Evolutionary conservation across 1,140 invertebrate genomes (phyloP), one percentile per base, ranked within the genome.

Genomic region (Copidosoma floridanum): DNA sequence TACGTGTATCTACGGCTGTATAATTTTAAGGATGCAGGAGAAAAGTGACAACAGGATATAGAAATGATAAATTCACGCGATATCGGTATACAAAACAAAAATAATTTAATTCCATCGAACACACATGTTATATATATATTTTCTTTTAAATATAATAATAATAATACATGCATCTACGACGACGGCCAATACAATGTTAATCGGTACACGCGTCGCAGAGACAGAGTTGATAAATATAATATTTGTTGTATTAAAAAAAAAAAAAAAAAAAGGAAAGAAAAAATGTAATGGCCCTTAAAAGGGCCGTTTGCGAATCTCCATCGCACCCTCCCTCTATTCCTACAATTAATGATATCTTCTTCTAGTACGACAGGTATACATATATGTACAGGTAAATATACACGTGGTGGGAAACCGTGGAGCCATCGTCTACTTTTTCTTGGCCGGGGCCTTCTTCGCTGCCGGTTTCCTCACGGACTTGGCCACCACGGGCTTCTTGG

Each of bases 201-300:
- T n/a, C n/a, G n/a, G n/a, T n/a, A n/a, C n/a, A n/a, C 12, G 54
- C 6, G 21, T 18, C 14, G 23, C 12, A 18, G 21, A 4, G 47
- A 23, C 14, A 29, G 8, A 27, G 21, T 21, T 53, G n/a, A 43
- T 54, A 41, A 40, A 7, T 20, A 38, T 40, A 40, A 40, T 40
- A 24, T 2, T 32, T 2, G 6, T n/a, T n/a, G n/a, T n/a, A n/a
- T n/a, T n/a, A n/a, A n/a, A n/a, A n/a, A n/a, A n/a, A n/a, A n/a
- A n/a, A 32, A 16, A 43, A 44, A 53, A 5, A 61, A 55, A 54
- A 37, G 23, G 12, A 27, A 50, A 51, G 41, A 51, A 53, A 76
- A 37, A 23, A 29, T 52, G 18, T 29, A 12, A 26, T 61, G 58
- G 63, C 53, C 63, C 58, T 65, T 48, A 65, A 53, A 65, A 65